A percentile compares a stretch with the other conserved stretches of the same genome.
Conservation (phyloP, 2,797 vertebrate genomes). For the Peromyscus aztecus region DNA sequence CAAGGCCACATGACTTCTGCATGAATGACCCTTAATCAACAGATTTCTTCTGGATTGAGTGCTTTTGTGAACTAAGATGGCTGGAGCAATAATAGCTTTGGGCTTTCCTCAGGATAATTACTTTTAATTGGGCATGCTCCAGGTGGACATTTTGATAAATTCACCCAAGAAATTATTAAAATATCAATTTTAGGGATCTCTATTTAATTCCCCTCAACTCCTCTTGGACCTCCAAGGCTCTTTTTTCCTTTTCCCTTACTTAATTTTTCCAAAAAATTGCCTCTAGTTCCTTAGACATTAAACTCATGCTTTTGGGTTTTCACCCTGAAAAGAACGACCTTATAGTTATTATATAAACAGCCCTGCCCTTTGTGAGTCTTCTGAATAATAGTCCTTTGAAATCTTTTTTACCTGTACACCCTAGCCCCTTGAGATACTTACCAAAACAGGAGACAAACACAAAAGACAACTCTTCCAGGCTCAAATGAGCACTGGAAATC, state of each 20-base stretch:
- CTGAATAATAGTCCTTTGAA: not conserved
- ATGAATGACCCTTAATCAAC: not conserved
- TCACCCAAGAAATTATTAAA: not conserved
- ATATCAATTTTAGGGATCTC: not conserved
- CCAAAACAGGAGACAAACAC: not conserved
- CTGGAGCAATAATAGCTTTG: not conserved
- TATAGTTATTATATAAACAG: not conserved
- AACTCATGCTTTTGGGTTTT: conserved; percentile 4
- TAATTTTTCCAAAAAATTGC: conserved; percentile 13
- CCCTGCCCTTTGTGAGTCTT: not conserved
- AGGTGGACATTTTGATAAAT: not conserved
- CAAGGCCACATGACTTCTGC: not conserved
- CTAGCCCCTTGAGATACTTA: not conserved
- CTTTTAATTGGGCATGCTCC: not conserved
- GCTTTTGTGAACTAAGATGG: not conserved
- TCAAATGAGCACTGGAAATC: not conserved
- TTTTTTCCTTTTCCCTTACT: not conserved
- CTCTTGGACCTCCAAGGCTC: not conserved
- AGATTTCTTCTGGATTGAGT: not conserved
- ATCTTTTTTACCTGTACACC: not conserved
- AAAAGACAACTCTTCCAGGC: not conserved
- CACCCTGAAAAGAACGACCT: not conserved
- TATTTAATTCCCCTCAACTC: not conserved
- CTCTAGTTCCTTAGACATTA: not conserved
- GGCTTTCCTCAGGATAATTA: not conserved